Percentiles rank a stretch among this genome's conserved stretches.
Conservation (phyloP, 2,888 invertebrate species). For the Rhynchonema sp. region DNA sequence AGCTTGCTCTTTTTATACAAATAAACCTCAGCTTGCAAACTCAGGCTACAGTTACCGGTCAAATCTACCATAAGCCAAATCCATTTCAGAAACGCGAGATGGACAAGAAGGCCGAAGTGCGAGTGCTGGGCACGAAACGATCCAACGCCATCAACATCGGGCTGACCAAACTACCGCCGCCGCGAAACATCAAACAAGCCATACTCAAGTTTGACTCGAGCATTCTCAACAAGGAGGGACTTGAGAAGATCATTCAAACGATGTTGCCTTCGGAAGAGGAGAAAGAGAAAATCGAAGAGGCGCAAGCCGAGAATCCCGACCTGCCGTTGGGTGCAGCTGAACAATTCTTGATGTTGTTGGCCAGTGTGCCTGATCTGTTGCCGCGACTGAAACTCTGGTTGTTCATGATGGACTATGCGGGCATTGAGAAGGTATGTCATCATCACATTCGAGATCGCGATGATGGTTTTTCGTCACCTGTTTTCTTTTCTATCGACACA, state of each 20-base stretch:
- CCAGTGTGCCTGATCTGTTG: slow-evolving; percentile 75
- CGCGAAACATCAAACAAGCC: slow-evolving; percentile 52
- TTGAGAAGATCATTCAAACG: slow-evolving; percentile 62
- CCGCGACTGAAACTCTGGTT: slow-evolving; percentile 88
- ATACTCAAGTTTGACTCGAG: slow-evolving; percentile 97
- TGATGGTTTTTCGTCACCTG: too few relatives aligned
- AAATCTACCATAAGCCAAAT: too few relatives aligned
- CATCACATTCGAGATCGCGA: too few relatives aligned
- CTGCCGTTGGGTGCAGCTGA: slow-evolving; percentile 83
- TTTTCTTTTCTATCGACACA: not conserved
- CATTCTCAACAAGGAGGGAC: slow-evolving; percentile 69
- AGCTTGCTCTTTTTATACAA: too few relatives aligned
- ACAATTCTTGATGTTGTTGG: slow-evolving; percentile 85
- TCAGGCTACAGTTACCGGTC: too few relatives aligned
- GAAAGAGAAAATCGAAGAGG: slow-evolving; percentile 81
- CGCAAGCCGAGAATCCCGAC: slow-evolving; percentile 73
- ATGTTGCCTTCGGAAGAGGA: slow-evolving; percentile 67
- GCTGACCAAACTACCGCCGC: slow-evolving; percentile 92
- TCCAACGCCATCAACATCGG: slow-evolving; percentile 99
- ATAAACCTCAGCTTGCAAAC: too few relatives aligned
- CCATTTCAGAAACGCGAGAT: slow-evolving; percentile 15
- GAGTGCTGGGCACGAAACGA: slow-evolving; percentile 76
- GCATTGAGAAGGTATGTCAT: slow-evolving; percentile 55
- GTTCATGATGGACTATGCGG: slow-evolving; percentile 94
- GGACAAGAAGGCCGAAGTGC: slow-evolving; percentile 46